Base-by-base conservation (phyloP, 2,888 invertebrate species). In the Tipula confusa region DNA sequence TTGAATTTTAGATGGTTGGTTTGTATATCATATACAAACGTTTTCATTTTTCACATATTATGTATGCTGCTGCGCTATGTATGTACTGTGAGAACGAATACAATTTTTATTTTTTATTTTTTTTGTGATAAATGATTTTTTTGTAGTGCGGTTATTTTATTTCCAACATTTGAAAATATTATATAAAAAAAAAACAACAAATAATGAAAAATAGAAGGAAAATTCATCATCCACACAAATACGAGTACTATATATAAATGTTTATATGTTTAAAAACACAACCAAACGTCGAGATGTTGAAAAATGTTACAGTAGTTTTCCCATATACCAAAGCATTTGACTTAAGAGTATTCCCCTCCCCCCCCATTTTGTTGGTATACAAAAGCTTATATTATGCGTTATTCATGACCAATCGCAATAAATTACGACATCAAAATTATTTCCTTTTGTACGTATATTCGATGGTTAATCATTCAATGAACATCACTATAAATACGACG, bases 51-150 rank as follows among this genome's bases (percentile, higher is more conserved):
- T 43, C 43, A 43, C 43, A n/a, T 38, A 6, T 24, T 43, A 64
- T 38, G 9, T 64, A 64, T 64, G 24, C 64, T 64, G 24, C 64
- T 64, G 64, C 64, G 64, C 64, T 11, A 18, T 64, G n/a, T 24
- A 24, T 2, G 15, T 15, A 6, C 5, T n/a, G 9, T 64, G 24
- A 24, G 24, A 64, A 24, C 64, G 64, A 64, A 64, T 64, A 64
- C 18, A 64, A 64, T 24, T 18, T 64, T 64, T 64, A 18, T 38
- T 31, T 48, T 64, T 24, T 18, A 24, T 64, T 64, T 48, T 38
- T 31, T 48, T 64, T 64, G 64, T 64, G 64, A 64, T 64, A 64
- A 64, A 64, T 64, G 64, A 64, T 64, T 24, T 64, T n/a, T 64
- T 64, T 64, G 64, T 64, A 64, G 64, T 64, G 64, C 64, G 64